Conservation (phyloP, 2,888 invertebrate species). For the Trissolcus brochymenae region DNA sequence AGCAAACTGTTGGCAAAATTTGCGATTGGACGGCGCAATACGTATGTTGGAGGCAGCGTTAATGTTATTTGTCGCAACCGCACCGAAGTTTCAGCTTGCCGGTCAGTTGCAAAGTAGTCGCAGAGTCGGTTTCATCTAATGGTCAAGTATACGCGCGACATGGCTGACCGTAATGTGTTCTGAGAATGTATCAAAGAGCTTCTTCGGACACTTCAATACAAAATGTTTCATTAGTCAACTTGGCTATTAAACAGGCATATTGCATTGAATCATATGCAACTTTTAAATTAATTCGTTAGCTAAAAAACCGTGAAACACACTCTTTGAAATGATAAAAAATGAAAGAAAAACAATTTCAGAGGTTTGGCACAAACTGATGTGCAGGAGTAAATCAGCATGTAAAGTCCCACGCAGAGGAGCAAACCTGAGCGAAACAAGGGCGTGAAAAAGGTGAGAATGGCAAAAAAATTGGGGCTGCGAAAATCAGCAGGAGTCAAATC, state of each 20-base stretch:
- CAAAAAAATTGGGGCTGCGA: slow-evolving; percentile 30
- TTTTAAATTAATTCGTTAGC: too few relatives aligned
- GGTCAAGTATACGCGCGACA: slow-evolving; percentile 70
- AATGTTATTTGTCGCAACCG: slow-evolving; percentile 73
- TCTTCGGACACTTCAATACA: slow-evolving; percentile 50
- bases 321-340: too few relatives aligned
- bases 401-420: too few relatives aligned
- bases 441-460: neutral
- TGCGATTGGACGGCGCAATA: slow-evolving; percentile 61
- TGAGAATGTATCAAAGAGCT: slow-evolving; percentile 59
- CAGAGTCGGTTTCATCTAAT: slow-evolving; percentile 66
- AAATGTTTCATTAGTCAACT: slow-evolving; percentile 47
- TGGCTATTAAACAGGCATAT: neutral
- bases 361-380: too few relatives aligned
- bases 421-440: slow-evolving; percentile 1
- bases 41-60: slow-evolving; percentile 62
- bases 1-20: slow-evolving; percentile 72
- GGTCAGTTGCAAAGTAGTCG: slow-evolving; percentile 62
- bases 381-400: too few relatives aligned
- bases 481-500: slow-evolving; percentile 68
- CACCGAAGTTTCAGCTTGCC: slow-evolving; percentile 64
- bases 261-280: too few relatives aligned
- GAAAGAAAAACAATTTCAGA: neutral
- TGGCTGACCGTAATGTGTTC: slow-evolving; percentile 72
- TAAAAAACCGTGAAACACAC: too few relatives aligned